Conservation (phyloP, 2,797 vertebrate genomes). For the Enteromius unitaeniatus region DNA sequence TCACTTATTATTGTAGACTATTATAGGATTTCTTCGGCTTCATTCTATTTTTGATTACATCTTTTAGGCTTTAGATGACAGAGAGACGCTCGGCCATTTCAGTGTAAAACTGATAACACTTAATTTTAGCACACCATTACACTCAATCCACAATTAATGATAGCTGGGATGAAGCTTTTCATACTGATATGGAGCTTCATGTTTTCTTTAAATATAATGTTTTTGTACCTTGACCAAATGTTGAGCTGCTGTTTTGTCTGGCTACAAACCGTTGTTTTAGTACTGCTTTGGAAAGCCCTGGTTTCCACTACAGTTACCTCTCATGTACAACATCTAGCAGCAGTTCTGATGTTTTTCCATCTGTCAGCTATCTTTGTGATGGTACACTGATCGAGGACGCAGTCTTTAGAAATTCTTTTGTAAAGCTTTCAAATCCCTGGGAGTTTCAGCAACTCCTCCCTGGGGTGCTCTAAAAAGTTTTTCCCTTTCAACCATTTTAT, state of each 20-base stretch:
- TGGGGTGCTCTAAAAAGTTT: neutral
- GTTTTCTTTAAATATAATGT: constrained; percentile 3
- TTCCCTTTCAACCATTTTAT: neutral
- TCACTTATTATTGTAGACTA: neutral
- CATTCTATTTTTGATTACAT: neutral
- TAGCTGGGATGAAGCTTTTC: neutral
- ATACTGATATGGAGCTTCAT: neutral
- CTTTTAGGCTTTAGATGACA: neutral
- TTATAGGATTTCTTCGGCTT: neutral
- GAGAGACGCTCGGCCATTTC: neutral
- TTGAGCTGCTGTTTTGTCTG: neutral
- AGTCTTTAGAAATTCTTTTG: constrained; percentile 3
- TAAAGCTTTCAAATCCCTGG: neutral
- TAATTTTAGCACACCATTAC: neutral
- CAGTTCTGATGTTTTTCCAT: constrained; percentile 20
- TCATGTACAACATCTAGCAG: neutral
- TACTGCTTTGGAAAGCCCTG: neutral
- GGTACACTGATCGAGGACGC: neutral
- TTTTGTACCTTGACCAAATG: neutral
- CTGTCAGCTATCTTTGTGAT: constrained; percentile 1
- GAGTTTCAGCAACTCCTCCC: constrained; percentile 12
- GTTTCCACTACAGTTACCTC: constrained; percentile 11
- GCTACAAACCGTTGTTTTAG: neutral
- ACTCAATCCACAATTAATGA: neutral
- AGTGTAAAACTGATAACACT: neutral